phyloP scores from a whole-genome alignment of 1,140 invertebrate species.

The Vanessa tameamea region DNA sequence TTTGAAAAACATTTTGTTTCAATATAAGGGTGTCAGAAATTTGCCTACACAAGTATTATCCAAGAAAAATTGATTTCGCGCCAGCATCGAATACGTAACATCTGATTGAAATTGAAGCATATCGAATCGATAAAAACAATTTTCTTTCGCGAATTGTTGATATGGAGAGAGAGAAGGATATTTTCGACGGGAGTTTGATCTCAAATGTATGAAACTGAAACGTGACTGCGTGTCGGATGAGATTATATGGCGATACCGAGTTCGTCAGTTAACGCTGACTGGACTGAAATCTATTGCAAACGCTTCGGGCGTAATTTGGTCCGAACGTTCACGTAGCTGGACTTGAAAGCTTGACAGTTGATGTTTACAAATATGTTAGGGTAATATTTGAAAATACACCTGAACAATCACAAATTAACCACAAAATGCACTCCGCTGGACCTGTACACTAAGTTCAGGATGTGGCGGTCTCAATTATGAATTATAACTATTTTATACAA shows the following conservation, averaged over 20 bases:
- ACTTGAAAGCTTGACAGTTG: neutral
- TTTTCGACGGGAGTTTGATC: constrained; percentile 60
- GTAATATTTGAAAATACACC: neutral
- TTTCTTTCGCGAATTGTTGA: constrained; percentile 65
- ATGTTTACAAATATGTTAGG: neutral
- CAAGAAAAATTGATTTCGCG: constrained; percentile 58
- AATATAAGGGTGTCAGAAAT: constrained; percentile 6
- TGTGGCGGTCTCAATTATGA: too few species aligned
- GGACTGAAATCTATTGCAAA: constrained; percentile 41
- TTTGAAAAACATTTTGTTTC: neutral
- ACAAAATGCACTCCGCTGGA: too few species aligned
- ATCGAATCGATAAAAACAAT: constrained; percentile 75
- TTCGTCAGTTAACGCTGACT: constrained; percentile 42
- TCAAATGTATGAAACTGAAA: constrained; percentile 59
- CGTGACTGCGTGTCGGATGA: constrained; percentile 58
- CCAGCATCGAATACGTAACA: constrained; percentile 51
- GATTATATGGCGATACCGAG: constrained; percentile 54
- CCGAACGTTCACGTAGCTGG: neutral
- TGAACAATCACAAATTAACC: neutral
- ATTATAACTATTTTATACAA: too few species aligned
- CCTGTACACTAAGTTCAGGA: too few species aligned
- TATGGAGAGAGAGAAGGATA: constrained; percentile 55
- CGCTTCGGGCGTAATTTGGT: constrained; percentile 21
- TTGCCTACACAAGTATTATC: constrained; percentile 2
- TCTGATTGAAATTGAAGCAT: constrained; percentile 71